Conservation (phyloP, 1,140 invertebrate species). For the Solenopsis invicta region DNA sequence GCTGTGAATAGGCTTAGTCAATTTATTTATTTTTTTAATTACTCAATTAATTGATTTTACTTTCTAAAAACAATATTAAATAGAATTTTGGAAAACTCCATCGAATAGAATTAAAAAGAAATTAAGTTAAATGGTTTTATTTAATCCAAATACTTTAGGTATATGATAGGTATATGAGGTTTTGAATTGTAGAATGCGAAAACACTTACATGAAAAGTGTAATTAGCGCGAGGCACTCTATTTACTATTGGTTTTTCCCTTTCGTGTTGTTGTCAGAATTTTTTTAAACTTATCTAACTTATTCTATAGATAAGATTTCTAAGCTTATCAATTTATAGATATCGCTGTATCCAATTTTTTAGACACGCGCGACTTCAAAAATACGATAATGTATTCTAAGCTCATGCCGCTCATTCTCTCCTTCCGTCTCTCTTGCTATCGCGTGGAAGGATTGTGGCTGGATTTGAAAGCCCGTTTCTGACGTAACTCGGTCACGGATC, state of each 20-base stretch:
- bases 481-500: conserved; percentile 63
- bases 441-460: conserved; percentile 38
- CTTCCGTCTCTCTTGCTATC: conserved; percentile 39
- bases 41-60: too few species aligned
- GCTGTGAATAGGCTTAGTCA: too few species aligned
- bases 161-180: neutral
- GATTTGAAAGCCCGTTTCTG: conserved; percentile 68
- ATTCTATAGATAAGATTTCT: neutral
- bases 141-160: too few species aligned
- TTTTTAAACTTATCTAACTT: neutral
- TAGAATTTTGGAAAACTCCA: too few species aligned
- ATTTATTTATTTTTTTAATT: too few species aligned
- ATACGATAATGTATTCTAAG: conserved; percentile 42
- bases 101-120: too few species aligned
- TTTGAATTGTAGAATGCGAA: neutral
- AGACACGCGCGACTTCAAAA: neutral
- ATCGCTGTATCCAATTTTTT: neutral
- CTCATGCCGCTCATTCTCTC: neutral
- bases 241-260: neutral
- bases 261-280: neutral
- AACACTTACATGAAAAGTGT: neutral
- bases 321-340: neutral
- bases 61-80: too few species aligned
- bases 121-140: too few species aligned
- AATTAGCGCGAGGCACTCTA: neutral